A percentile compares a stretch with the other conserved stretches of the same genome.
Evolutionary conservation across 2,888 invertebrate species (phyloP).

Genomic region (Chalcosyrphus nemorum): DNA sequence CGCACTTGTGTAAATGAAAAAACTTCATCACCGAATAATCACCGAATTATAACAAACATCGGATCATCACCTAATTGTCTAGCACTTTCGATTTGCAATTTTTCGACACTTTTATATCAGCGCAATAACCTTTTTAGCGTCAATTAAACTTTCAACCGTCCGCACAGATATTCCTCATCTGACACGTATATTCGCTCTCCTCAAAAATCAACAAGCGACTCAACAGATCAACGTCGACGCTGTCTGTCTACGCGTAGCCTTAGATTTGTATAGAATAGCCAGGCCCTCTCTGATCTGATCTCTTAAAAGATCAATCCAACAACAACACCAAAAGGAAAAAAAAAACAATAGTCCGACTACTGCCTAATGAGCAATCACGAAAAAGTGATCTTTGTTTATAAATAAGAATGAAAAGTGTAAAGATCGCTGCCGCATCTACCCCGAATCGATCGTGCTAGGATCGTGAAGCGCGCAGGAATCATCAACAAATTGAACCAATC

Average conservation of each 20-base stretch:
- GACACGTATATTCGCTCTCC: slow-evolving; percentile 77
- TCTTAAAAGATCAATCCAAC: slow-evolving; percentile 55
- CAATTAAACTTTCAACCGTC: slow-evolving; percentile 81
- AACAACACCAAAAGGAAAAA: too few species aligned
- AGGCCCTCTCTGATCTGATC: slow-evolving; percentile 63
- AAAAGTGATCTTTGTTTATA: slow-evolving; percentile 70
- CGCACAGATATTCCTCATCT: slow-evolving; percentile 77
- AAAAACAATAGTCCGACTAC: slow-evolving; percentile 45
- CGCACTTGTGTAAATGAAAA: slow-evolving; percentile 45
- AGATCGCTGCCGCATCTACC: slow-evolving; percentile 44
- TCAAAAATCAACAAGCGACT: slow-evolving; percentile 73
- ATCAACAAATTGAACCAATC: slow-evolving; percentile 44
- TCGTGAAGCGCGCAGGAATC: slow-evolving; percentile 57
- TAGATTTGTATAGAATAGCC: slow-evolving; percentile 64
- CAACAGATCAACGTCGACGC: slow-evolving; percentile 71
- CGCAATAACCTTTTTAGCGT: slow-evolving; percentile 77
- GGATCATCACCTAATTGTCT: slow-evolving; percentile 77
- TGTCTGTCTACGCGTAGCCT: slow-evolving; percentile 70
- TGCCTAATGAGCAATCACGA: slow-evolving; percentile 66
- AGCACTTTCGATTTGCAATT: slow-evolving; percentile 76
- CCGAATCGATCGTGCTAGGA: slow-evolving; percentile 25
- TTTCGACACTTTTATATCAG: slow-evolving; percentile 77
- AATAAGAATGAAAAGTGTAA: slow-evolving; percentile 61
- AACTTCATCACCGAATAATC: slow-evolving; percentile 63
- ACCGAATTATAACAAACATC: slow-evolving; percentile 71